Conservation (phyloP, 2,797 vertebrate genomes). For the Danio aesculapii region DNA sequence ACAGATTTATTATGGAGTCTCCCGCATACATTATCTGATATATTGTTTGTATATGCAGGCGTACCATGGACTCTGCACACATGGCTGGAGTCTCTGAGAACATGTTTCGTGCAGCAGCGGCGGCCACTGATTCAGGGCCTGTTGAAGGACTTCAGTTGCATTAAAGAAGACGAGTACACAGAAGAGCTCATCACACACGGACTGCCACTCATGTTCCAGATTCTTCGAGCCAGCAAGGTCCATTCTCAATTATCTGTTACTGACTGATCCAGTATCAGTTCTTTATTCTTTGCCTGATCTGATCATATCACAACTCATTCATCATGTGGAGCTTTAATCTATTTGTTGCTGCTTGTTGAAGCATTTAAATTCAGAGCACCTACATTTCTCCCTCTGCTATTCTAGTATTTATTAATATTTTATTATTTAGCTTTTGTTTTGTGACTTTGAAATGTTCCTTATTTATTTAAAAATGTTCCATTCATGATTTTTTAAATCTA, state of each 20-base stretch:
- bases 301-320: constrained; percentile 16
- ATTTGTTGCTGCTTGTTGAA: neutral
- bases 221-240: constrained; percentile 85
- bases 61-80: constrained; percentile 87
- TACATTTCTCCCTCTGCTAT: neutral
- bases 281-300: neutral
- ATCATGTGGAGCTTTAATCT: constrained; percentile 39
- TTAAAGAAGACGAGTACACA: constrained; percentile 84
- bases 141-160: constrained; percentile 84
- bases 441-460: neutral
- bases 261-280: neutral
- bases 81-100: constrained; percentile 84
- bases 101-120: constrained; percentile 80
- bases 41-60: constrained; percentile 65
- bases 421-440: too few relatives aligned
- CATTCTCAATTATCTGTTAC: neutral
- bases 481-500: too few relatives aligned
- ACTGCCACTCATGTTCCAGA: constrained; percentile 86
- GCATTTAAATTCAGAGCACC: neutral
- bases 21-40: neutral
- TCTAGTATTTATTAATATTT: neutral
- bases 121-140: constrained; percentile 82
- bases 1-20: neutral
- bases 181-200: constrained; percentile 85
- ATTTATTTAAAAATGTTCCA: too few relatives aligned